Percentiles rank a stretch among this genome's conserved stretches.
These are phyloP conservation scores for Coptodon bakossiorum DNA, from an alignment of 2,113 vertebrate genomes.

Conservation along the genomic window DNA sequence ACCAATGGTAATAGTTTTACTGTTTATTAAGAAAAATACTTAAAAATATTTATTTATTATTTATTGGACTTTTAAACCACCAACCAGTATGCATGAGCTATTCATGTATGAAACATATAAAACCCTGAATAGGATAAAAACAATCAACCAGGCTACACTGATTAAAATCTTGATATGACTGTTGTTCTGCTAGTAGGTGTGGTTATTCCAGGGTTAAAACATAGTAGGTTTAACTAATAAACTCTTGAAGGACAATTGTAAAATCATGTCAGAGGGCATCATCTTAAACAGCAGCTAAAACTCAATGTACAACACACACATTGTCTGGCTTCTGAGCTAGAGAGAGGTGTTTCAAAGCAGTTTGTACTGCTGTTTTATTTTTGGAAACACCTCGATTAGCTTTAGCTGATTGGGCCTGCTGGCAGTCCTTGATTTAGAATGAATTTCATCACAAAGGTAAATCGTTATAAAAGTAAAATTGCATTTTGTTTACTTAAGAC, in stretches of 20 bases:
- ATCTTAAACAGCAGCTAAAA: background rate
- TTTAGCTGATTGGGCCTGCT: background rate
- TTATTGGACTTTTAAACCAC: background rate
- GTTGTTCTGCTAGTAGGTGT: background rate
- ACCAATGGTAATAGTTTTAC: background rate
- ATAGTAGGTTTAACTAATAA: background rate
- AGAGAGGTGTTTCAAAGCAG: background rate
- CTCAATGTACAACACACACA: background rate
- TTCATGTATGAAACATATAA: background rate
- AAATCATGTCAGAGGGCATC: background rate
- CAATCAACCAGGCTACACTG: background rate
- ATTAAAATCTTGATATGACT: background rate
- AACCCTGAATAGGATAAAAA: background rate
- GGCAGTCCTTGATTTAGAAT: constrained; percentile 1
- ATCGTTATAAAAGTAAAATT: background rate
- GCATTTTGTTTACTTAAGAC: background rate
- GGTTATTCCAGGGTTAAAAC: background rate
- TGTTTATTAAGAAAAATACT: background rate
- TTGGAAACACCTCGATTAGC: constrained; percentile 4
- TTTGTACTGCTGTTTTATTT: constrained; percentile 13
- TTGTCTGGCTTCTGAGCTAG: background rate
- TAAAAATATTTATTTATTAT: background rate
- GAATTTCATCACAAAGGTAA: background rate
- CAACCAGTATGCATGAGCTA: background rate
- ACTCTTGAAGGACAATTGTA: background rate